Base-by-base conservation (phyloP, 2,888 invertebrate species). In the Carcina quercana region DNA sequence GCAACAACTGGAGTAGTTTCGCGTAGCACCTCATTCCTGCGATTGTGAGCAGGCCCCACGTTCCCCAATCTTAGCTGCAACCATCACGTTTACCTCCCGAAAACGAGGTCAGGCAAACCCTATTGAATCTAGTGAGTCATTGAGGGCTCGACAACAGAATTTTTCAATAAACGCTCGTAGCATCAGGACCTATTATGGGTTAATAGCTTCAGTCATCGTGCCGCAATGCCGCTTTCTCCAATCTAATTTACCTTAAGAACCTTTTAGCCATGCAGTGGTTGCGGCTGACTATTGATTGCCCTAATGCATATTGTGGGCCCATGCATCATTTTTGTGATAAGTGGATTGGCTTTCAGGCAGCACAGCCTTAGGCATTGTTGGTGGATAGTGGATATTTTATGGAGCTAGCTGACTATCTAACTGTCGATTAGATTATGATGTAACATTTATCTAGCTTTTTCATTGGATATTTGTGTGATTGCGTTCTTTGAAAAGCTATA, bases 171-270 rank as follows among this genome's bases (percentile, higher is more conserved):
- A 37, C 34, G 33, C 25, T 32, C 34, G 32, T 42, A 38, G 36
- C 28, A 33, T 35, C 32, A 35, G 20, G 35, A 24, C 38, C 42
- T 40, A 43, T 46, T 46, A 46, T 40, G 32, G 41, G 40, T 42
- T 39, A 43, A 34, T 53, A 46, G 53, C 51, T 63, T 69, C 58
- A 71, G 73, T 73, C 67, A 70, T 64, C 57, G 48, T 57, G 45
- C 75, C 72, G 73, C 75, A 76, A 45, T 74, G 67, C 64, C 60
- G 75, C 53, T 59, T 63, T 53, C 54, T 55, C 49, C 50, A 53
- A 53, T 59, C 44, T 45, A 51, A 51, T 54, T 52, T 53, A 41
- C 42, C 38, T 40, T 3, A 17, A 37, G 36, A 34, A 40, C 29
- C 35, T 28, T 32, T 29, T 15, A 32, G 25, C 26, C 24, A 12